A percentile compares a stretch with the other conserved stretches of the same genome.
Conservation (phyloP, 2,797 vertebrate genomes). For the Intellagama lesueurii region DNA sequence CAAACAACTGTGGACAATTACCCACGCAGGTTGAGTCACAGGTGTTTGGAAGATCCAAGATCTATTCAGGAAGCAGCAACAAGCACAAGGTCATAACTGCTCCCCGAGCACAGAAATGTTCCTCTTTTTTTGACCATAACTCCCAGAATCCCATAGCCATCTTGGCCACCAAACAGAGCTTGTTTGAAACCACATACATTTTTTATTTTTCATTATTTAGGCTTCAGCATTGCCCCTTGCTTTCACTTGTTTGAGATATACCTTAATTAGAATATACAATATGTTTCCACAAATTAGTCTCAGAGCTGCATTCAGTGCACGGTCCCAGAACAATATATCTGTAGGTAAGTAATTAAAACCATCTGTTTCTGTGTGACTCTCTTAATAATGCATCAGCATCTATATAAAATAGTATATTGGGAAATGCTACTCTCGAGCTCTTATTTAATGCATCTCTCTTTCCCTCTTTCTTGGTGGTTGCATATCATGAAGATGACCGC, state of each 20-base stretch:
- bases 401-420: conserved; percentile 64
- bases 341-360: conserved; percentile 81
- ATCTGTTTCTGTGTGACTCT: conserved; percentile 77
- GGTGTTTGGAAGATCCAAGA: neutral
- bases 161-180: neutral
- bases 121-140: neutral
- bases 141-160: neutral
- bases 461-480: too few relatives aligned
- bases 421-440: conserved; percentile 68
- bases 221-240: conserved; percentile 54
- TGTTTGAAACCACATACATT: neutral
- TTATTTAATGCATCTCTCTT: conserved; percentile 60
- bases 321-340: conserved; percentile 78
- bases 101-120: neutral
- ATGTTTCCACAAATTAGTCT: conserved; percentile 75
- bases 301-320: conserved; percentile 70
- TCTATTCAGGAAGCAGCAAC: neutral
- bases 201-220: neutral
- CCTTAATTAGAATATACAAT: conserved; percentile 74
- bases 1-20: neutral
- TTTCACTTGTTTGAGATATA: conserved; percentile 61
- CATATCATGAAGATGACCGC: too few relatives aligned
- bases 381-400: conserved; percentile 72
- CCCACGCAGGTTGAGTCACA: neutral
- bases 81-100: neutral